Conservation (phyloP, 23 tunicate genomes). For the Styela clava region DNA sequence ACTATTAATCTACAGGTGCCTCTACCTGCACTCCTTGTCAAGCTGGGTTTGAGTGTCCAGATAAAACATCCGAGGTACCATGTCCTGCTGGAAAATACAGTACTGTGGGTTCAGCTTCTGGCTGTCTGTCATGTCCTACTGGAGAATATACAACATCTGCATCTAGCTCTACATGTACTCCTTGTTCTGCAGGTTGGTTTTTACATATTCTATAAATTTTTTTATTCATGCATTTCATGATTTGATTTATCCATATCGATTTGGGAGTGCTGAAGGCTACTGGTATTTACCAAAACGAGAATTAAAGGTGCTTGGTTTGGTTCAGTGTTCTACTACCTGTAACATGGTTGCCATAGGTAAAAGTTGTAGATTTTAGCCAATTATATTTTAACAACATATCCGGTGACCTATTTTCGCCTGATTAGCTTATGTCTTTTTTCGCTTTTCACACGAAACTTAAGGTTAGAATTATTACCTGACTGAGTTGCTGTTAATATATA, state of each 20-base stretch:
- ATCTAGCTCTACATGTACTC: slow-evolving; percentile 22
- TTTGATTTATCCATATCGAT: neutral
- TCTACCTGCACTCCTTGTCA: slow-evolving; percentile 56
- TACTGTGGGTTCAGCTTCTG: slow-evolving; percentile 6
- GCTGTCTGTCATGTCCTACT: slow-evolving; percentile 40
- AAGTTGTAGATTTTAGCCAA: too few relatives aligned
- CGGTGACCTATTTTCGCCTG: too few relatives aligned
- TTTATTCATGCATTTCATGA: neutral
- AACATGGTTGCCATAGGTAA: too few relatives aligned
- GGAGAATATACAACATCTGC: slow-evolving; percentile 49
- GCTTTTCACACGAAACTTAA: too few relatives aligned
- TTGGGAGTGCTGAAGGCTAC: too few relatives aligned
- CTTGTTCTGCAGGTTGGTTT: slow-evolving; percentile 67
- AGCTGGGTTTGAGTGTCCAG: slow-evolving; percentile 81
- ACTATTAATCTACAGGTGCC: slow-evolving; percentile 50
- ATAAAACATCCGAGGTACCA: slow-evolving; percentile 10
- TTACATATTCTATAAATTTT: neutral
- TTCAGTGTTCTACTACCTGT: too few relatives aligned
- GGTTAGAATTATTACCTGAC: too few relatives aligned
- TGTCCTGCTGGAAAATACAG: slow-evolving; percentile 65
- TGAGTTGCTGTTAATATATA: too few relatives aligned
- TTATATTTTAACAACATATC: too few relatives aligned
- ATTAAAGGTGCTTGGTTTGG: too few relatives aligned
- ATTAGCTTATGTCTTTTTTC: too few relatives aligned
- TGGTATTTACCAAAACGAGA: too few relatives aligned